These are phyloP conservation scores for Bufo gargarizans DNA, from an alignment of 2,113 vertebrate species.

Conservation along the genomic window DNA sequence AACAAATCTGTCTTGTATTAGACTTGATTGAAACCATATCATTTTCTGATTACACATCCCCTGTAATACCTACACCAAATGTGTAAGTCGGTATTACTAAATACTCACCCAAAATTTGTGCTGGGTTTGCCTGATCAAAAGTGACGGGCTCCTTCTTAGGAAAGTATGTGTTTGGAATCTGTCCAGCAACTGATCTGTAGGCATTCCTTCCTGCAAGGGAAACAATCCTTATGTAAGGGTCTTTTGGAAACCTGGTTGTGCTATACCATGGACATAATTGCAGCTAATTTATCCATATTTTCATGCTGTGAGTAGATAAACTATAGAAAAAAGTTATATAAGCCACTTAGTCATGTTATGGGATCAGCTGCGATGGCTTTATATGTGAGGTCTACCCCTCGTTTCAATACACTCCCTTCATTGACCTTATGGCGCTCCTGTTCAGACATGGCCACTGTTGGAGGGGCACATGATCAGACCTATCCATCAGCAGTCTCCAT, in stretches of 20 bases:
- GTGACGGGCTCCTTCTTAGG: conserved; percentile 92
- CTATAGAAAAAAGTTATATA: not conserved
- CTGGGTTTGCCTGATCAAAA: conserved; percentile 92
- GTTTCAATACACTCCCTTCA: too few relatives aligned
- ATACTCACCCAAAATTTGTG: conserved; percentile 87
- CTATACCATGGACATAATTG: not conserved
- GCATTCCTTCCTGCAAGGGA: conserved; percentile 78
- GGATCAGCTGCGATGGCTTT: too few relatives aligned
- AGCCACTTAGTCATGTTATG: too few relatives aligned
- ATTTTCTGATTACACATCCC: too few relatives aligned
- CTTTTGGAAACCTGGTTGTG: not conserved
- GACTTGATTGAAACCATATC: too few relatives aligned
- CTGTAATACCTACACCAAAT: too few relatives aligned
- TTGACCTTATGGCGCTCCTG: too few relatives aligned
- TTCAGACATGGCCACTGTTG: too few relatives aligned
- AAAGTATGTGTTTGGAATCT: conserved; percentile 88
- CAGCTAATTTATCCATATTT: not conserved
- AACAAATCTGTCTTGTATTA: too few relatives aligned
- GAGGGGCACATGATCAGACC: too few relatives aligned
- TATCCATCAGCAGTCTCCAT: too few relatives aligned
- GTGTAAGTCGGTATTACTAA: not conserved
- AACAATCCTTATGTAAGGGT: not conserved
- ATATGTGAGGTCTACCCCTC: too few relatives aligned
- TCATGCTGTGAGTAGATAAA: not conserved
- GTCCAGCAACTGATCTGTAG: conserved; percentile 73